Conservation (phyloP, 2,113 vertebrate species). For the Panthera leo region DNA sequence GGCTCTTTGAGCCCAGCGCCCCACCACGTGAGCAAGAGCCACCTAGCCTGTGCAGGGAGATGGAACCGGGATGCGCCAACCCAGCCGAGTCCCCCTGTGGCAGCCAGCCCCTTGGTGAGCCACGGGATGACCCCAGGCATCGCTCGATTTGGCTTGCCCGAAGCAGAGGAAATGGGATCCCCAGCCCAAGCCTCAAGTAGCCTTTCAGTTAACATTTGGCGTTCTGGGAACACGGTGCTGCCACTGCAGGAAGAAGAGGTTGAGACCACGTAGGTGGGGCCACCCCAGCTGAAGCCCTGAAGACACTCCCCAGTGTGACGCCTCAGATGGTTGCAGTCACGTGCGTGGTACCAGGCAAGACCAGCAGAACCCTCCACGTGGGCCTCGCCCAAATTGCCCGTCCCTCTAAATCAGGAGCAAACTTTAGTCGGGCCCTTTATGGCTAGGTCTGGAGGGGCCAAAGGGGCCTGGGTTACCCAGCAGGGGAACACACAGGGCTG, state of each 20-base stretch:
- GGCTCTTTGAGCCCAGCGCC: too few species aligned
- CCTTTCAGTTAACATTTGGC: neutral
- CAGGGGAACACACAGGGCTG: too few species aligned
- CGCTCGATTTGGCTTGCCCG: neutral
- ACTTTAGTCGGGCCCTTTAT: fast-evolving
- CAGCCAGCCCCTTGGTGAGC: neutral
- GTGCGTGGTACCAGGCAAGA: fast-evolving
- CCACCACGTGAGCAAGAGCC: neutral
- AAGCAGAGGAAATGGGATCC: neutral
- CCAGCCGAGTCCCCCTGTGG: neutral
- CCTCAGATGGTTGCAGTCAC: neutral
- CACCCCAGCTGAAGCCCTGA: too few species aligned
- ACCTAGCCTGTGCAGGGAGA: neutral
- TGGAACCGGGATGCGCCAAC: too few species aligned
- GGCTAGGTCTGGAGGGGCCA: neutral
- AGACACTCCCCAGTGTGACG: too few species aligned
- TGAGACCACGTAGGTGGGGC: fast-evolving
- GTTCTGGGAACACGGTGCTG: neutral
- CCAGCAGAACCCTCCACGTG: neutral
- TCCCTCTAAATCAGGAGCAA: neutral
- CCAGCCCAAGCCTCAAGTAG: neutral
- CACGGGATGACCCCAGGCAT: neutral
- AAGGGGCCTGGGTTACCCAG: too few species aligned
- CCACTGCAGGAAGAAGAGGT: neutral
- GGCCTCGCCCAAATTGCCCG: fast-evolving